Percentiles rank a stretch among this genome's conserved stretches.
phyloP scores from a whole-genome alignment of 2,888 invertebrate species.

The Pammene fasciana region DNA sequence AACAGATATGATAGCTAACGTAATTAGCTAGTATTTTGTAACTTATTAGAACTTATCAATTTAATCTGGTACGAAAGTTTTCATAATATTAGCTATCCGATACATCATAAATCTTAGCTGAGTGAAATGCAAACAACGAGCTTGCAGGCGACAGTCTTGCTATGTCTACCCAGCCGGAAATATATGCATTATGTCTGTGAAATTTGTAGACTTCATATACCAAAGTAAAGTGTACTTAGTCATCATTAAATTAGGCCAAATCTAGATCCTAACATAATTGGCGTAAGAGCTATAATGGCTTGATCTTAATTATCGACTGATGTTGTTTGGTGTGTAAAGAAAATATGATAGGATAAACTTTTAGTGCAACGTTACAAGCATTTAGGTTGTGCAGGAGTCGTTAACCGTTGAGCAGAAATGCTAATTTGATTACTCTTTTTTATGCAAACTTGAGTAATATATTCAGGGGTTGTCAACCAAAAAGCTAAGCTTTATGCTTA shows the following conservation, averaged over 20 bases:
- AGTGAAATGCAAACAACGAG: constrained; percentile 40
- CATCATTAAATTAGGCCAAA: background rate
- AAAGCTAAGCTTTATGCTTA: constrained; percentile 5
- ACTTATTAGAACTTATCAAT: background rate
- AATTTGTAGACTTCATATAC: constrained; percentile 18
- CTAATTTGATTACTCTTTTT: constrained; percentile 13
- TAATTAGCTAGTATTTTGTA: no score
- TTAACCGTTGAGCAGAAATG: constrained; percentile 12
- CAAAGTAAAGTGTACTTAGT: constrained; percentile 4
- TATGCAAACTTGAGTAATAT: background rate
- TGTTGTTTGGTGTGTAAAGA: background rate
- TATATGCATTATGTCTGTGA: constrained; percentile 30
- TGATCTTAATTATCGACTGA: background rate
- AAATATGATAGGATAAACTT: constrained; percentile 13
- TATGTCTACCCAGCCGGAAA: constrained; percentile 36
- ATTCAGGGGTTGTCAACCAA: constrained; percentile 12
- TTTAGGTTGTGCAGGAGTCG: constrained; percentile 14
- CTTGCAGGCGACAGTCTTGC: constrained; percentile 39
- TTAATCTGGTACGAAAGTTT: background rate
- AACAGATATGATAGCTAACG: no score
- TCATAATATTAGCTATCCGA: constrained; percentile 25
- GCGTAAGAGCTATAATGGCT: background rate
- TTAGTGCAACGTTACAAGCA: constrained; percentile 14
- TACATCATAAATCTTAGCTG: constrained; percentile 28
- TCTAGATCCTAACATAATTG: background rate